A percentile compares a stretch with the other conserved stretches of the same genome.
Evolutionary conservation across 2,888 invertebrate genomes (phyloP).

Genomic region (Blomia tropicalis): DNA sequence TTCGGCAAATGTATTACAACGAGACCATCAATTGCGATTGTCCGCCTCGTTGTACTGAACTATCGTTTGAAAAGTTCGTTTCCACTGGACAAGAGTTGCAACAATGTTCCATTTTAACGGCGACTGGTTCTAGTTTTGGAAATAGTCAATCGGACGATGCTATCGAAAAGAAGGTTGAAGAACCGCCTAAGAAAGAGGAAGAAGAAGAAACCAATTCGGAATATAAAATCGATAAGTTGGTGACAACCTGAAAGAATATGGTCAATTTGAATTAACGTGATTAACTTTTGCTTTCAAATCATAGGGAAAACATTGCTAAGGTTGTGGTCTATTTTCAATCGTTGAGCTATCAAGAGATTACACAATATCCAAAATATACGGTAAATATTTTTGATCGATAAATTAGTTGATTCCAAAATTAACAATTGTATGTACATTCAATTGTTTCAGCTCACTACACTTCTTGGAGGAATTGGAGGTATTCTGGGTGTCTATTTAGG

Average conservation of each 20-base stretch:
- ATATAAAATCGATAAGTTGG: background rate
- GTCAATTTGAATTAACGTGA: background rate
- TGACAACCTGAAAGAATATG: background rate
- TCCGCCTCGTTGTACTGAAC: constrained; percentile 26
- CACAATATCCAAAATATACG: constrained; percentile 25
- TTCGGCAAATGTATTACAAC: constrained; percentile 23
- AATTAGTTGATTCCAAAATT: background rate
- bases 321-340: constrained; percentile 26
- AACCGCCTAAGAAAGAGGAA: background rate
- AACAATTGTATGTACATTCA: background rate
- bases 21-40: constrained; percentile 21
- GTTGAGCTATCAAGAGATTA: constrained; percentile 25
- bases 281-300: no score
- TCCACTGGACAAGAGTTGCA: constrained; percentile 26
- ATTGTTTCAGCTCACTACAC: constrained; percentile 7
- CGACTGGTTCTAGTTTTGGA: background rate
- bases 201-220: background rate
- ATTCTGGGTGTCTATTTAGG: constrained; percentile 25
- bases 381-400: constrained; percentile 7
- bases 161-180: background rate
- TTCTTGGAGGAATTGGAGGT: constrained; percentile 24
- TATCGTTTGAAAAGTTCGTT: constrained; percentile 25
- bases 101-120: constrained; percentile 24
- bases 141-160: constrained; percentile 8
- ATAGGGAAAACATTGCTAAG: constrained; percentile 24